A percentile compares a stretch with the other conserved stretches of the same genome.
Evolutionary conservation across 2,888 invertebrate species (phyloP).

Genomic region (Colletes collaris): DNA sequence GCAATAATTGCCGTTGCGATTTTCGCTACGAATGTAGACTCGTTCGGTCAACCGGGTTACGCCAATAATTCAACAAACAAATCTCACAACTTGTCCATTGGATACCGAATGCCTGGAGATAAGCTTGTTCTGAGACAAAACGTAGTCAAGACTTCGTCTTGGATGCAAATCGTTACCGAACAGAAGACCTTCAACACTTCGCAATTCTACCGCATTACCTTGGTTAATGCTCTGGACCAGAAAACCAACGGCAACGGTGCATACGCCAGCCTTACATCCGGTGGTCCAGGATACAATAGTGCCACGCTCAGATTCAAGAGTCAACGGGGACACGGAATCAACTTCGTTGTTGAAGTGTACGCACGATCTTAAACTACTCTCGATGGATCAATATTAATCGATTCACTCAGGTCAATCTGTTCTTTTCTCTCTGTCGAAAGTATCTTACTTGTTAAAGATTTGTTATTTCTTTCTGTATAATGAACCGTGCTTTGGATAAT

Average conservation of each 20-base stretch:
- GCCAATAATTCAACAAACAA: constrained; percentile 38
- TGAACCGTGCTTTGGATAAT: background rate
- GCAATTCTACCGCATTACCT: constrained; percentile 75
- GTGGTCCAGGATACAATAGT: constrained; percentile 80
- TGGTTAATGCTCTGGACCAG: constrained; percentile 81
- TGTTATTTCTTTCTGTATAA: no score
- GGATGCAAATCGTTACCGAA: constrained; percentile 71
- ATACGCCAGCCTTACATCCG: constrained; percentile 77
- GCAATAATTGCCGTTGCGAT: constrained; percentile 36
- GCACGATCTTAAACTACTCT: constrained; percentile 55
- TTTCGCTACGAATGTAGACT: constrained; percentile 25
- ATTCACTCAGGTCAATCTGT: background rate
- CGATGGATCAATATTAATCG: background rate
- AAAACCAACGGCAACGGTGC: constrained; percentile 83
- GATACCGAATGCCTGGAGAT: constrained; percentile 69
- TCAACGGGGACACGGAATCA: constrained; percentile 81
- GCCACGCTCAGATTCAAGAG: constrained; percentile 83
- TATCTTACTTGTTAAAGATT: no score
- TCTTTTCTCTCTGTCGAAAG: no score
- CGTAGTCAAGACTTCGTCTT: constrained; percentile 71
- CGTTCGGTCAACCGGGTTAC: background rate
- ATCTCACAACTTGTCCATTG: constrained; percentile 72
- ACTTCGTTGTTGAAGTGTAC: constrained; percentile 83
- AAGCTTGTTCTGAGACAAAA: constrained; percentile 55
- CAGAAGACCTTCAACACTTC: constrained; percentile 67